These are phyloP conservation scores for Aplidium turbinatum DNA, from an alignment of 23 tunicate species.

Conservation along the genomic window DNA sequence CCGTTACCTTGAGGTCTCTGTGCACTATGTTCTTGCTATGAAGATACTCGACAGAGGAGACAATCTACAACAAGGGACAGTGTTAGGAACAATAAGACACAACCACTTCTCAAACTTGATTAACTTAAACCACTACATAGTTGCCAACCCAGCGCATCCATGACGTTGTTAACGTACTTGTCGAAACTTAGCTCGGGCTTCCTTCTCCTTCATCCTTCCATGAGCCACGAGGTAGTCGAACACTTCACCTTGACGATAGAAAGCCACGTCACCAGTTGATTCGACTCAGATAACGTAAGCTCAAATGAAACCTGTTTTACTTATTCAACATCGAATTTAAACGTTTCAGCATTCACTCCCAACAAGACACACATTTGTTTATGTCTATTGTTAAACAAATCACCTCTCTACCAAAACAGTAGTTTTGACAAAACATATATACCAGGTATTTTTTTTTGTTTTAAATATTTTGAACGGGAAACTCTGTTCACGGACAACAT, in stretches of 20 bases:
- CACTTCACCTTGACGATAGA: constrained; percentile 77
- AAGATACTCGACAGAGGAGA: constrained; percentile 93
- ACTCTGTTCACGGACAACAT: too few species aligned
- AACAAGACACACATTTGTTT: too few species aligned
- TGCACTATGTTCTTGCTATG: constrained; percentile 94
- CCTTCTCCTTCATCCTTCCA: constrained; percentile 98
- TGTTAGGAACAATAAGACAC: not conserved
- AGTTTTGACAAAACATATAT: too few species aligned
- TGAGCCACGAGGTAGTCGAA: constrained; percentile 98
- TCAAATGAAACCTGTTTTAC: too few species aligned
- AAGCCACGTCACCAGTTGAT: too few species aligned
- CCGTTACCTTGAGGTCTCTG: constrained; percentile 89
- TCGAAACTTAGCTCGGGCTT: constrained; percentile 96
- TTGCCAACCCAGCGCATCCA: not conserved
- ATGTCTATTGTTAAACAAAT: too few species aligned
- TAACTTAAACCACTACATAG: not conserved
- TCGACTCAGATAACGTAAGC: too few species aligned
- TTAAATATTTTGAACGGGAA: too few species aligned
- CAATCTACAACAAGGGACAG: constrained; percentile 62
- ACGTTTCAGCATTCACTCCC: too few species aligned
- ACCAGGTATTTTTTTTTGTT: too few species aligned
- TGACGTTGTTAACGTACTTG: constrained; percentile 49
- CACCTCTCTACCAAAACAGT: too few species aligned
- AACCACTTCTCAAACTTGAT: not conserved
- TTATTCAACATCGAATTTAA: too few species aligned